These are phyloP conservation scores for Poecilobothrus nobilitatus DNA, from an alignment of 2,888 invertebrate genomes.

Conservation along the genomic window DNA sequence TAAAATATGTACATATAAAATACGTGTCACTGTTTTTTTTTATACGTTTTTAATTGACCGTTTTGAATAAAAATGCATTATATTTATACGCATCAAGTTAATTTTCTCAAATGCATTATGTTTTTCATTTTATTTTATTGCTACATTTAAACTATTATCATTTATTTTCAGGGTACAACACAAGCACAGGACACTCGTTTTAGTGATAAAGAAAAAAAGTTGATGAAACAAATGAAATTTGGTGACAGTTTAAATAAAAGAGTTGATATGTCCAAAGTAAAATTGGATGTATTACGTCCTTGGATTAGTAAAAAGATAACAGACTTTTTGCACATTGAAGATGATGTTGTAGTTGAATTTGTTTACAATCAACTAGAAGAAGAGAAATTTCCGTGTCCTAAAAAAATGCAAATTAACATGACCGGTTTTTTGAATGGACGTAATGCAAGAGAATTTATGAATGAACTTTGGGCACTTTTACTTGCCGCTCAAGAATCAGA, in stretches of 20 bases:
- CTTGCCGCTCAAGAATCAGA: constrained; percentile 92
- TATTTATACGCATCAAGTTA: too few relatives aligned
- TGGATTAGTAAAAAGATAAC: constrained; percentile 98
- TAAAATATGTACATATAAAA: too few relatives aligned
- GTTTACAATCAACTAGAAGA: constrained; percentile 95
- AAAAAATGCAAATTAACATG: constrained; percentile 99
- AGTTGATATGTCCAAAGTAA: constrained; percentile 98
- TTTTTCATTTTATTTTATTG: too few relatives aligned
- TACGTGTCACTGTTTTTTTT: too few relatives aligned
- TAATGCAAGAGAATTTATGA: constrained; percentile 95
- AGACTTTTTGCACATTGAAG: constrained; percentile 93
- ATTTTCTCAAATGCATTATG: too few relatives aligned
- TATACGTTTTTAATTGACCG: too few relatives aligned
- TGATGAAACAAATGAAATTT: constrained; percentile 98
- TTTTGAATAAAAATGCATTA: too few relatives aligned
- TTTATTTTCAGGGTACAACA: constrained; percentile 74
- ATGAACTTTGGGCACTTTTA: constrained; percentile 91
- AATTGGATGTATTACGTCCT: constrained; percentile 94
- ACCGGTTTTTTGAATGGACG: constrained; percentile 98
- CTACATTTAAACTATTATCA: too few relatives aligned
- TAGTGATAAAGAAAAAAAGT: constrained; percentile 98
- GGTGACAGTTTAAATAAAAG: constrained; percentile 87
- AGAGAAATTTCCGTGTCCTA: constrained; percentile 91
- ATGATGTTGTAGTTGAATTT: constrained; percentile 98
- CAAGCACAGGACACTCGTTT: constrained; percentile 99